Percentiles rank a stretch among this genome's conserved stretches.
phyloP scores from a whole-genome alignment of 30 jellyfish, hydroid and myxozoan genomes.

The Euphysa ruthae region DNA sequence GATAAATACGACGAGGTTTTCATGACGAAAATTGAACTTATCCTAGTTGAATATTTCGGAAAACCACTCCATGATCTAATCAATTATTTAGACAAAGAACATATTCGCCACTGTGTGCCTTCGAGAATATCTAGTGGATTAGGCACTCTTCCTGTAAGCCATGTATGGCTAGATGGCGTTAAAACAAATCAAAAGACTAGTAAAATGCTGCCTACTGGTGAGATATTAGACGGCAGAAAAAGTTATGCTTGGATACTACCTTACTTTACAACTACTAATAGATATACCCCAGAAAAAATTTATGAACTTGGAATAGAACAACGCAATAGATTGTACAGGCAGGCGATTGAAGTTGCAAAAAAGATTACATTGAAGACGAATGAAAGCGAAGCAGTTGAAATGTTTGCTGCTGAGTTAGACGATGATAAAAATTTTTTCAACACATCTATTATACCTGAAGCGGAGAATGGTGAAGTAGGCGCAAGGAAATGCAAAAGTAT shows the following conservation, averaged over 20 bases:
- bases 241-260: constrained; percentile 79
- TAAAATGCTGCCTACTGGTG: constrained; percentile 81
- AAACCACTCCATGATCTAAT: constrained; percentile 38
- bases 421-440: constrained; percentile 53
- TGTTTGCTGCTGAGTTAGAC: constrained; percentile 49
- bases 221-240: constrained; percentile 54
- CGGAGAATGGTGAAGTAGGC: constrained; percentile 70
- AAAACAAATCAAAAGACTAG: constrained; percentile 56
- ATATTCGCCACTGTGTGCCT: constrained; percentile 75
- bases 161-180: constrained; percentile 55
- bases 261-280: constrained; percentile 65
- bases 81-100: constrained; percentile 34
- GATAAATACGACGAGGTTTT: constrained; percentile 33
- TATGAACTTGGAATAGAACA: constrained; percentile 57
- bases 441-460: constrained; percentile 67
- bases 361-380: constrained; percentile 22
- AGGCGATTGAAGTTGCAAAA: constrained; percentile 55
- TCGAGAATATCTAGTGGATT: constrained; percentile 56
- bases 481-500: constrained; percentile 46
- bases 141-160: constrained; percentile 54
- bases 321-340: constrained; percentile 45
- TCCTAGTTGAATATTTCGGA: constrained; percentile 47
- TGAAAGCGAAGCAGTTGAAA: constrained; percentile 49
- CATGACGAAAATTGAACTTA: constrained; percentile 27
- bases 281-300: constrained; percentile 47